Evolutionary conservation across 2,113 vertebrate genomes (phyloP), one percentile per base, ranked within the genome.

Genomic region (Hymenochirus boettgeri): DNA sequence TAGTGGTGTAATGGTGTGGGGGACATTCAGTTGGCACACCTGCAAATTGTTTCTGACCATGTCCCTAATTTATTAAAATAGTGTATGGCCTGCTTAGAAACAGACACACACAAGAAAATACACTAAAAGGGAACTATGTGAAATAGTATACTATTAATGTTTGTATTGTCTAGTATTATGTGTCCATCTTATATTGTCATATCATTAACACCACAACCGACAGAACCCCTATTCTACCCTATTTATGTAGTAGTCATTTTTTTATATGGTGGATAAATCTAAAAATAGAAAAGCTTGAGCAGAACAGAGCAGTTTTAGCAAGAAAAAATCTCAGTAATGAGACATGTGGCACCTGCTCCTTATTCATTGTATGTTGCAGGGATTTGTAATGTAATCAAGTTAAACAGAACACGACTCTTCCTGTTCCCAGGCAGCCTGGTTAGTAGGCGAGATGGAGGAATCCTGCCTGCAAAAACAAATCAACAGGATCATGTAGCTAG

Each of bases 371-470:
- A 79, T 78, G 65, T 60, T 69, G 57, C 72, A 69, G 64, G 50
- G 73, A 73, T 73, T 74, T 80, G 75, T 69, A 70, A 72, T 79
- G 74, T 83, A 84, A 84, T 84, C 69, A 71, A 39, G 73, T 83
- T 83, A 82, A 73, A 57, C 65, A 69, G 57, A 61, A 59, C 47
- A 58, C 66, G 77, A 75, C 70, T 62, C 77, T 83, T 82, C 78
- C 79, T 82, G 77, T 76, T 74, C 72, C 74, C 60, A 72, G 79
- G 74, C 74, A 71, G 75, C 76, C 75, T 82, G 75, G 75, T 73
- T 70, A 71, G 73, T 65, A 53, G 72, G 65, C 47, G 65, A 69
- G n/a, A 61, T 72, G 26, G 58, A 75, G 35, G 70, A 74, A 72
- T 72, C 61, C 69, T 55, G 66, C 65, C 71, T 57, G 52, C 69